Base-by-base conservation (phyloP, 1,140 invertebrate species). In the Venustaconcha ellipsiformis region DNA sequence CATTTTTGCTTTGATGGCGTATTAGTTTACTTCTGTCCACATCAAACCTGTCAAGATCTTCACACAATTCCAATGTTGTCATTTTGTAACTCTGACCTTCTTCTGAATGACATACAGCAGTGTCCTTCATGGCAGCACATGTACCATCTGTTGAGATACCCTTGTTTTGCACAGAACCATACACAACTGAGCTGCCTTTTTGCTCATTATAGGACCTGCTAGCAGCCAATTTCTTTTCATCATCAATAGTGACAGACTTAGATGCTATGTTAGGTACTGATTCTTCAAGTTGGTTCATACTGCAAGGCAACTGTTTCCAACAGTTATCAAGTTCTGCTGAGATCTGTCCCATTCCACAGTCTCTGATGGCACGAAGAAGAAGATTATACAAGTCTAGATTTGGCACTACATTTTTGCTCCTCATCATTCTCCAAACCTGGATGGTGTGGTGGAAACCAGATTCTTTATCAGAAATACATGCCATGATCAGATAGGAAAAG, bases 351-450 rank as follows among this genome's bases (percentile, higher is more conserved):
- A 96, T 90, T 67, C 93, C 92, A 90, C 95, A 96, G 83, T 97
- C 95, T 79, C 94, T 92, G 0, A 94, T 92, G 87, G 93, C 93
- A 81, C 94, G 91, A 3, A 98, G 84, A 80, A 98, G 89, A 30
- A 97, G 90, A 92, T 97, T 97, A 83, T 95, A 98, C 12, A 93
- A 93, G 77, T 91, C 94, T 74, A 94, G 88, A 84, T 92, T 92
- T 2, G 95, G 95, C 69, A 88, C 91, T 11, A 96, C 90, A 65
- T 90, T 92, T 78, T 91, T 90, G 71, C 91, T 83, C 56, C 92
- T 85, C 93, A 98, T 94, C 90, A 95, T 94, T 66, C 94, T 92
- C 95, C 95, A 97, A n/a, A 96, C 88, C 92, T 92, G 70, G 13
- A 98, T 86, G 65, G 94, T 93, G 91, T 96, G 93, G 80, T 92